A percentile compares a stretch with the other conserved stretches of the same genome.
These are phyloP conservation scores for Girardinichthys multiradiatus DNA, from an alignment of 2,113 vertebrate genomes.

Conservation along the genomic window DNA sequence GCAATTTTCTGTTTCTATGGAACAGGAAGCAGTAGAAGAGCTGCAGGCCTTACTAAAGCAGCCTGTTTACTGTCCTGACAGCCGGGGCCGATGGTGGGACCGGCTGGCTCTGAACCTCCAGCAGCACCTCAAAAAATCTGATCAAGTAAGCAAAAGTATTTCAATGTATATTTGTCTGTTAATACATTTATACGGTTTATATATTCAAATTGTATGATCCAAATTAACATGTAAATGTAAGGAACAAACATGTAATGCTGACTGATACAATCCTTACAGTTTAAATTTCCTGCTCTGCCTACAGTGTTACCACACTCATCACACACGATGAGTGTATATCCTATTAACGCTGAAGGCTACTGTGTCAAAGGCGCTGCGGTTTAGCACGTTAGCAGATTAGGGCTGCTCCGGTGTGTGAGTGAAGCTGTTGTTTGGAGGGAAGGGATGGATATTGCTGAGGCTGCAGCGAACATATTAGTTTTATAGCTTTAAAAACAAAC, in stretches of 20 bases:
- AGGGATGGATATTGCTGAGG: background rate
- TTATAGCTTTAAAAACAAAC: too few relatives aligned
- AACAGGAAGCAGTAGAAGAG: conserved; percentile 87
- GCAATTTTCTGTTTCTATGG: background rate
- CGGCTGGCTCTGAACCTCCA: conserved; percentile 93
- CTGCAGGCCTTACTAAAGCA: conserved; percentile 87
- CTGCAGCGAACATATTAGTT: background rate
- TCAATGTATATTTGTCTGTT: conserved; percentile 7
- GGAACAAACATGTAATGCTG: too few relatives aligned
- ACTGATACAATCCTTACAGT: background rate
- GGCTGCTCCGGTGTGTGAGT: background rate
- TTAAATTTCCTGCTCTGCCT: background rate
- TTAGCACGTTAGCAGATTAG: background rate
- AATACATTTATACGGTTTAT: background rate
- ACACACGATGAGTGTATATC: background rate
- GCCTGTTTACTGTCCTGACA: conserved; percentile 87
- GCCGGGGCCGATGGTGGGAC: conserved; percentile 97
- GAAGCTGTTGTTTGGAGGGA: background rate
- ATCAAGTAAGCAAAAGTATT: conserved; percentile 77
- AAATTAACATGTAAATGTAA: background rate
- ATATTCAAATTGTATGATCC: background rate
- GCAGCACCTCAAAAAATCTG: conserved; percentile 88
- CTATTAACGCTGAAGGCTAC: background rate
- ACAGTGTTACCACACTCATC: background rate
- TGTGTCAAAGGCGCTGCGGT: background rate